Percentiles rank a stretch among this genome's conserved stretches.
Evolutionary conservation across 1,140 invertebrate genomes (phyloP).

Genomic region (Papilio machaon): DNA sequence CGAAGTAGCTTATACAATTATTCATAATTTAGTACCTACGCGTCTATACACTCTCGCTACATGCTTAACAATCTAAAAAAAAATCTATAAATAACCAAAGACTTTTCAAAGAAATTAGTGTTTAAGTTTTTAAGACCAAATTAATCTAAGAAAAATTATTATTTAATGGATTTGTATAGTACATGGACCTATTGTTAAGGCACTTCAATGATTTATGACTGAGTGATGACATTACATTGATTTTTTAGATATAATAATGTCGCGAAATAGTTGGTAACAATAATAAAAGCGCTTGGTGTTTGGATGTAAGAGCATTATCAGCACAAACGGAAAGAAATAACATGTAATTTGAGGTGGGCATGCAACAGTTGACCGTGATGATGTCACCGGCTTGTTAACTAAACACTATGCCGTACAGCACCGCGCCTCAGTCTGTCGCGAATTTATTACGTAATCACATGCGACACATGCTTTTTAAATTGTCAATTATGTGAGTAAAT

Average conservation of each 20-base stretch:
- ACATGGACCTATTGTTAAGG: too few relatives aligned
- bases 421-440: not conserved
- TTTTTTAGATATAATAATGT: not conserved
- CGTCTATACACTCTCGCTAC: not conserved
- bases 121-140: not conserved
- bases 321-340: constrained; percentile 1
- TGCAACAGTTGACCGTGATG: constrained; percentile 16
- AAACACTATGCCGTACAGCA: not conserved
- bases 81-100: not conserved
- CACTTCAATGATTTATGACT: too few relatives aligned
- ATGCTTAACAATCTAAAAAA: not conserved
- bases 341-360: not conserved
- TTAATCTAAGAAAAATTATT: not conserved
- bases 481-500: not conserved
- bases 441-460: constrained; percentile 1
- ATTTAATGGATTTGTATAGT: not conserved
- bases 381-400: constrained; percentile 4
- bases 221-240: not conserved
- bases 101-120: not conserved
- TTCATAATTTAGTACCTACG: not conserved
- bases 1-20: not conserved
- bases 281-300: not conserved
- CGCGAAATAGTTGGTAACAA: not conserved
- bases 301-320: not conserved
- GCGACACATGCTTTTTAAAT: not conserved